Conservation (phyloP, 2,113 vertebrate genomes). For the Morone saxatilis region DNA sequence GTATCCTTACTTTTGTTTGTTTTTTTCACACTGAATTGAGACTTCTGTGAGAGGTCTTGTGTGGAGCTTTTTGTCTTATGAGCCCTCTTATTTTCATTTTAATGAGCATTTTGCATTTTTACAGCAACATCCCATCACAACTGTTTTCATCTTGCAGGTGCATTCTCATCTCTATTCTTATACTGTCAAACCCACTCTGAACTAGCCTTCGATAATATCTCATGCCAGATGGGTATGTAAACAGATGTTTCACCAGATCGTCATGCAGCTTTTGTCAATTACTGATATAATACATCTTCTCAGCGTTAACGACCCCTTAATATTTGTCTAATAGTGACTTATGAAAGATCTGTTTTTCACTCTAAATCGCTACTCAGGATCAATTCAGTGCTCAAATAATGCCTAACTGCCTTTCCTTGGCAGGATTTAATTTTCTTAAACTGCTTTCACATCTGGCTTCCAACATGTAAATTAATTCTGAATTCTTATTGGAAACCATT, state of each 20-base stretch:
- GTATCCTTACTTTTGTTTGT: neutral
- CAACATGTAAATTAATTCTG: neutral
- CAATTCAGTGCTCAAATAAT: neutral
- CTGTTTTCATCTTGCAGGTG: neutral
- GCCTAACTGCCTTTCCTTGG: neutral
- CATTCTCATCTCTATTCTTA: neutral
- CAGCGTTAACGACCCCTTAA: neutral
- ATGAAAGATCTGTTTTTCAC: neutral
- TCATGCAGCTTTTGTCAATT: neutral
- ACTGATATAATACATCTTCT: neutral
- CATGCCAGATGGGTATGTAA: neutral
- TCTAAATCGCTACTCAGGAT: neutral
- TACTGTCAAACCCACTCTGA: neutral
- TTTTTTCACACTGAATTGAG: neutral
- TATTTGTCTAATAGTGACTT: neutral
- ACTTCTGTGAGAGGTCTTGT: neutral
- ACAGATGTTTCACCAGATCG: neutral
- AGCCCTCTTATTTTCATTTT: constrained; percentile 14
- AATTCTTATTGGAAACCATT: neutral
- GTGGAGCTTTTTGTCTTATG: neutral
- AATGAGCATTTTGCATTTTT: neutral
- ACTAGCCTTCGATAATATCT: too few species aligned
- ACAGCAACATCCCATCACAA: neutral
- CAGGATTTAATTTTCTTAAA: neutral
- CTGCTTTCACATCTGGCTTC: neutral